Percentiles rank a stretch among this genome's conserved stretches.
Evolutionary conservation across 2,888 invertebrate species (phyloP).

Genomic region (Trachelus tabidus): DNA sequence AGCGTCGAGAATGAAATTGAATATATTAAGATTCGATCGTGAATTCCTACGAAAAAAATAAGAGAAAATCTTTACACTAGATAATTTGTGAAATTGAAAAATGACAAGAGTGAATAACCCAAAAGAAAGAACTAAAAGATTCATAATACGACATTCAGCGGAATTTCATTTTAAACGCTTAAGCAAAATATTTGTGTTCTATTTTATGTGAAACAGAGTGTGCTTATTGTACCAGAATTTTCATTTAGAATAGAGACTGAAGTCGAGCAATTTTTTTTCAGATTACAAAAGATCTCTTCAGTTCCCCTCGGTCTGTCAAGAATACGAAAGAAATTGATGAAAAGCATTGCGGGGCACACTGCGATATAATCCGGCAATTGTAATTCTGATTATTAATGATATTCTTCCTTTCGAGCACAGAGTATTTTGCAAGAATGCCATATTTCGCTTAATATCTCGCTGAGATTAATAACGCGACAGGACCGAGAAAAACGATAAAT

Average conservation of each 20-base stretch:
- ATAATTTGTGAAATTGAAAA: background rate
- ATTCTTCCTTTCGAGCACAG: conserved; percentile 31
- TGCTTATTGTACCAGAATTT: background rate
- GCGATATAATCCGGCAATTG: conserved; percentile 38
- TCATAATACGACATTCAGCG: background rate
- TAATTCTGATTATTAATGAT: conserved; percentile 52
- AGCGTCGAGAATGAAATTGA: background rate
- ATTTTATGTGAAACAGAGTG: background rate
- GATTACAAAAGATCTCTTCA: background rate
- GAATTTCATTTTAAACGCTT: background rate
- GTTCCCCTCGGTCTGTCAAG: background rate
- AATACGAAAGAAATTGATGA: conserved; percentile 5
- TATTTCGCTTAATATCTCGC: conserved; percentile 39
- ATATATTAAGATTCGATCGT: background rate
- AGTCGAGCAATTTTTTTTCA: background rate
- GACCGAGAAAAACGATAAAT: conserved; percentile 30
- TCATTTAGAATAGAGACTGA: background rate
- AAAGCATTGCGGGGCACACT: conserved; percentile 17
- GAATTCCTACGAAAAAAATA: background rate
- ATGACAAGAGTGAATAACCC: background rate
- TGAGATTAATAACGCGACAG: conserved; percentile 42
- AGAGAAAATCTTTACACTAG: background rate
- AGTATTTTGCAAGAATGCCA: conserved; percentile 41
- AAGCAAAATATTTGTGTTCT: background rate
- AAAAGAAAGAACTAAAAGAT: background rate